Conservation (phyloP, 2,113 vertebrate species). For the Cochlearius cochlearius region DNA sequence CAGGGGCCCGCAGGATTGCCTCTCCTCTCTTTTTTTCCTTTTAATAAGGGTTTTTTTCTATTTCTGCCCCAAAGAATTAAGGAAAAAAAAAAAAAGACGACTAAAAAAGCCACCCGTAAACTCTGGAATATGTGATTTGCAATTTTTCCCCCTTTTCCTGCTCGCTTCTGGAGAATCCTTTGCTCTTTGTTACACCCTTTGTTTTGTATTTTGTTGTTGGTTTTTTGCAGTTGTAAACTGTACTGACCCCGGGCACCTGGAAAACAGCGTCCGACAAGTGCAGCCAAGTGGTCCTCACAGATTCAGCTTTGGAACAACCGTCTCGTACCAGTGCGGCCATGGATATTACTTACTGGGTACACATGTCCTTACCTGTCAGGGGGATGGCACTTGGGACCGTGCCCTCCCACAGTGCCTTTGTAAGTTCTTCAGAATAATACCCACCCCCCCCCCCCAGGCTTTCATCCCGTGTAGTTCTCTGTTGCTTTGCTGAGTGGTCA, state of each 20-base stretch:
- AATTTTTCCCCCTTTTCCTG: not conserved
- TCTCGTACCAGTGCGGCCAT: slow-evolving; percentile 90
- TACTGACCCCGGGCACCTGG: slow-evolving; percentile 92
- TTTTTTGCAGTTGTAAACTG: slow-evolving; percentile 90
- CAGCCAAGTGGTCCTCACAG: slow-evolving; percentile 85
- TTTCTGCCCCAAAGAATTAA: not conserved
- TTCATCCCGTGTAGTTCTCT: not conserved
- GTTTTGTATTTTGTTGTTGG: not conserved
- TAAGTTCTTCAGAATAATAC: slow-evolving; percentile 76
- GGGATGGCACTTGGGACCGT: slow-evolving; percentile 95
- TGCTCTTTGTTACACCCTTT: not conserved
- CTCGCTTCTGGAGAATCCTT: not conserved
- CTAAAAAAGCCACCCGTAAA: not conserved
- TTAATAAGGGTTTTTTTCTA: not conserved
- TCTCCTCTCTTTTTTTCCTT: not conserved
- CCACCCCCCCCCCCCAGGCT: not conserved
- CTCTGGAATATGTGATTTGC: not conserved
- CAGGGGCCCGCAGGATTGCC: not conserved
- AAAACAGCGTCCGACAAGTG: slow-evolving; percentile 89
- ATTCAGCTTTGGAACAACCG: slow-evolving; percentile 92
- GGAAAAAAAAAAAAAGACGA: too few relatives aligned
- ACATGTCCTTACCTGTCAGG: slow-evolving; percentile 92
- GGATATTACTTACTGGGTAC: slow-evolving; percentile 94
- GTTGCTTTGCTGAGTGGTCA: rapidly evolving
- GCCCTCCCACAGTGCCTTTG: slow-evolving; percentile 91